phyloP scores from a whole-genome alignment of 2,113 vertebrate species.

The Pagrus major region DNA sequence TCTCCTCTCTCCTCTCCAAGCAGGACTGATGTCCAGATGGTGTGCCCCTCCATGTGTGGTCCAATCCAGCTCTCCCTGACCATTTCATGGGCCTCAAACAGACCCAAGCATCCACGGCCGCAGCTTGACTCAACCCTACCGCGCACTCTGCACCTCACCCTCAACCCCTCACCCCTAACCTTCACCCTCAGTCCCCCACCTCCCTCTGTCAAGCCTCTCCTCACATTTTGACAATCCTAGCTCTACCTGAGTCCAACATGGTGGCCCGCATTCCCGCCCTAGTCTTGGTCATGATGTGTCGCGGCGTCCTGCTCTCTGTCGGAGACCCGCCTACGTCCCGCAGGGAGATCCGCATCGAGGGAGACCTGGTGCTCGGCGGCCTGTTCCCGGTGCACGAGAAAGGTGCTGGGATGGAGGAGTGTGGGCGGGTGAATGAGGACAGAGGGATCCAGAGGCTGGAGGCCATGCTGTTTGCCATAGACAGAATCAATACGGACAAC shows the following conservation, averaged over 20 bases:
- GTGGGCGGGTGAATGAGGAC: constrained; percentile 96
- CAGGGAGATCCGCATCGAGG: constrained; percentile 97
- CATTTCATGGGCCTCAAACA: constrained; percentile 84
- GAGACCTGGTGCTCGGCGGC: constrained; percentile 96
- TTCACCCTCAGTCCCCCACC: constrained; percentile 47
- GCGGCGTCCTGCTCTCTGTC: constrained; percentile 88
- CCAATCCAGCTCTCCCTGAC: constrained; percentile 76
- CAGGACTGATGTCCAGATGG: constrained; percentile 85
- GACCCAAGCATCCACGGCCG: constrained; percentile 58
- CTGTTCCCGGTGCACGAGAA: constrained; percentile 99
- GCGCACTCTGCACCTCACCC: constrained; percentile 31
- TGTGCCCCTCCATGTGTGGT: constrained; percentile 79
- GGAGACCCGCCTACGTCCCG: constrained; percentile 91
- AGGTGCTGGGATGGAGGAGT: constrained; percentile 94
- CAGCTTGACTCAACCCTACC: constrained; percentile 54
- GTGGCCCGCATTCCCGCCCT: constrained; percentile 86
- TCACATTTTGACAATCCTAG: constrained; percentile 70
- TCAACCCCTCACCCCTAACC: constrained; percentile 62
- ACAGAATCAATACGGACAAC: constrained; percentile 93
- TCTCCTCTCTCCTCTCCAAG: constrained; percentile 50
- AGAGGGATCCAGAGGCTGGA: constrained; percentile 97
- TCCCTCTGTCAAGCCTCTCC: constrained; percentile 59
- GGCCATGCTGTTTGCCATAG: constrained; percentile 98
- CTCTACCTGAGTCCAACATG: constrained; percentile 85
- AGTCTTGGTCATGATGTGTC: constrained; percentile 90